A percentile compares a stretch with the other conserved stretches of the same genome.
Conservation (phyloP, 2,797 vertebrate species). For the Coccyzus lansbergi region DNA sequence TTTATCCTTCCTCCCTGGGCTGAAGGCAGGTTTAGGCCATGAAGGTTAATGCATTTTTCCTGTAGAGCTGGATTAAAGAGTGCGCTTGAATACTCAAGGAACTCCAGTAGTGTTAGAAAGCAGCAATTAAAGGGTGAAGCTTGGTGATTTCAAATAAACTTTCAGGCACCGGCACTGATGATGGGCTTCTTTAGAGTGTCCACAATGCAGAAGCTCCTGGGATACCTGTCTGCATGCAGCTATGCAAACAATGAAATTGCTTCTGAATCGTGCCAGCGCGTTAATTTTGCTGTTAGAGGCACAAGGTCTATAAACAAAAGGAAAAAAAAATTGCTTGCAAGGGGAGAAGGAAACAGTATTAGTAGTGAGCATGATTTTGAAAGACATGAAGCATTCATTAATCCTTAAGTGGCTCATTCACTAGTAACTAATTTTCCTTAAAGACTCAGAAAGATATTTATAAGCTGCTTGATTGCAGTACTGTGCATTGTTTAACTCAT, state of each 20-base stretch:
- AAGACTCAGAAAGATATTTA: neutral
- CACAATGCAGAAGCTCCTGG: slow-evolving; percentile 43
- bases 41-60: slow-evolving; percentile 92
- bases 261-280: slow-evolving; percentile 10
- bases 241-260: slow-evolving; percentile 38
- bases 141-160: slow-evolving; percentile 76
- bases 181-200: slow-evolving; percentile 62
- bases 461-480: neutral
- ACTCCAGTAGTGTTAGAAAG: slow-evolving; percentile 72
- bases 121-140: slow-evolving; percentile 75
- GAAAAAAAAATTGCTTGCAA: neutral
- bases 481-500: neutral
- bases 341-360: slow-evolving; percentile 11
- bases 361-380: slow-evolving; percentile 24
- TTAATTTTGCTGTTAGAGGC: slow-evolving; percentile 50
- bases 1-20: slow-evolving; percentile 77
- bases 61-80: slow-evolving; percentile 81
- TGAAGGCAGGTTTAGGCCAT: slow-evolving; percentile 82
- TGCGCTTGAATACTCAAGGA: slow-evolving; percentile 74
- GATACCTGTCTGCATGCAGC: slow-evolving; percentile 49
- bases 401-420: slow-evolving; percentile 51
- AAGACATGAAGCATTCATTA: slow-evolving; percentile 40
- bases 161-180: slow-evolving; percentile 4
- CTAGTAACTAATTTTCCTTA: slow-evolving; percentile 34
- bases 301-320: slow-evolving; percentile 24